These are phyloP conservation scores for Ophion ellenae DNA, from an alignment of 2,888 invertebrate species.

Conservation along the genomic window DNA sequence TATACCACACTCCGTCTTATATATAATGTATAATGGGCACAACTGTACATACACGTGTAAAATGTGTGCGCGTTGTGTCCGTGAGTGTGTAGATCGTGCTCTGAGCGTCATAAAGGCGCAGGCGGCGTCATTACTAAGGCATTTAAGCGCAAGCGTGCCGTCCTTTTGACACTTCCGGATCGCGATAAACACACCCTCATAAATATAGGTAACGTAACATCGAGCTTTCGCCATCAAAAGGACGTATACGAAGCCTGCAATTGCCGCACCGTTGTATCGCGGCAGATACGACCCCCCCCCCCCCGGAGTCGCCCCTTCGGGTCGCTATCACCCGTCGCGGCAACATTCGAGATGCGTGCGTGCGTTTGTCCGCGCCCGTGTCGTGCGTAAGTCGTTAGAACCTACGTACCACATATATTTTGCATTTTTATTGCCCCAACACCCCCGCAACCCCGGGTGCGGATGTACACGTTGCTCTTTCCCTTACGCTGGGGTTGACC, in stretches of 20 bases:
- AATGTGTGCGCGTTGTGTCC: not conserved
- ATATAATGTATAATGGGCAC: not conserved
- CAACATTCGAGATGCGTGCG: constrained; percentile 12
- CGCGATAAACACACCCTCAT: not conserved
- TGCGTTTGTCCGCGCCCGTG: constrained; percentile 58
- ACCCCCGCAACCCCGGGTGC: constrained; percentile 65
- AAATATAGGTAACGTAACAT: not conserved
- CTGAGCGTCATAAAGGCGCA: constrained; percentile 10
- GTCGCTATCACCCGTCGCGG: not conserved
- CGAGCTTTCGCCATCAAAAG: not conserved
- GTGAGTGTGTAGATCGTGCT: not conserved
- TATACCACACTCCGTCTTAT: constrained; percentile 19
- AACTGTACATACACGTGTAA: not conserved
- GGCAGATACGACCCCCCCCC: not conserved
- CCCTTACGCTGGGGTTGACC: constrained; percentile 8
- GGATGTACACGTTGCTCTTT: constrained; percentile 35
- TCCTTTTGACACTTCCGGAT: not conserved
- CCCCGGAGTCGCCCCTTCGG: not conserved
- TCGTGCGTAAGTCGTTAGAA: constrained; percentile 73
- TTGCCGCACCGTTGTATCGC: not conserved
- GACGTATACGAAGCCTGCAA: constrained; percentile 10
- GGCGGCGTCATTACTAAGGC: not conserved
- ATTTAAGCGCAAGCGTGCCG: not conserved
- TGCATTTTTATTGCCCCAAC: constrained; percentile 79
- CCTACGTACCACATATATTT: constrained; percentile 74